These are phyloP conservation scores for Wasmannia auropunctata DNA, from an alignment of 1,140 invertebrate genomes.

Conservation along the genomic window DNA sequence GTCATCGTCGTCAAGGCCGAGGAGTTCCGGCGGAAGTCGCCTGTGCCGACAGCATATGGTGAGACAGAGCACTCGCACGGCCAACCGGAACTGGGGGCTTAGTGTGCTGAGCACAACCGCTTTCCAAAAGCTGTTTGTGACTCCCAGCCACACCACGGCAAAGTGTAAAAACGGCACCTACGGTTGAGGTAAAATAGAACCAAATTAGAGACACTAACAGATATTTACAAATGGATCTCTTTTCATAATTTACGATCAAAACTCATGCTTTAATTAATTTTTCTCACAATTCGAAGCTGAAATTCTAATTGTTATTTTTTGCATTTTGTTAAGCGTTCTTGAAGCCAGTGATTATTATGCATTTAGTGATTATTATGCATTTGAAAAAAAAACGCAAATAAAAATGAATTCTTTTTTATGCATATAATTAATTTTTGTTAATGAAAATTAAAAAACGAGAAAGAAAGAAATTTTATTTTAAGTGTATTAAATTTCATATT, in stretches of 20 bases:
- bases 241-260: not conserved
- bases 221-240: not conserved
- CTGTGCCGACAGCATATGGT: conserved; percentile 94
- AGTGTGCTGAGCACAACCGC: conserved; percentile 94
- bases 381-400: not conserved
- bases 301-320: not conserved
- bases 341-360: not conserved
- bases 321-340: not conserved
- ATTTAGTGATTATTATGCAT: not conserved
- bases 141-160: conserved; percentile 96
- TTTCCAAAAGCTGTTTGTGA: conserved; percentile 98
- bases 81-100: conserved; percentile 95
- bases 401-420: not conserved
- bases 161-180: conserved; percentile 96
- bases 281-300: not conserved
- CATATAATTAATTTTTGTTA: not conserved
- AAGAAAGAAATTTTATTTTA: conserved; percentile 4
- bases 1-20: conserved; percentile 93
- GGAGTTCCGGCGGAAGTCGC: conserved; percentile 92
- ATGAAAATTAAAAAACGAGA: not conserved
- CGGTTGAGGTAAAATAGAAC: conserved; percentile 67
- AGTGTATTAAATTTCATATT: not conserved
- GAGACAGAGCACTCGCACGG: conserved; percentile 93
- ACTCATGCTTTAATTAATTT: not conserved
- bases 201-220: not conserved